Conservation (phyloP, 2,113 vertebrate species). For the Sorex araneus region DNA sequence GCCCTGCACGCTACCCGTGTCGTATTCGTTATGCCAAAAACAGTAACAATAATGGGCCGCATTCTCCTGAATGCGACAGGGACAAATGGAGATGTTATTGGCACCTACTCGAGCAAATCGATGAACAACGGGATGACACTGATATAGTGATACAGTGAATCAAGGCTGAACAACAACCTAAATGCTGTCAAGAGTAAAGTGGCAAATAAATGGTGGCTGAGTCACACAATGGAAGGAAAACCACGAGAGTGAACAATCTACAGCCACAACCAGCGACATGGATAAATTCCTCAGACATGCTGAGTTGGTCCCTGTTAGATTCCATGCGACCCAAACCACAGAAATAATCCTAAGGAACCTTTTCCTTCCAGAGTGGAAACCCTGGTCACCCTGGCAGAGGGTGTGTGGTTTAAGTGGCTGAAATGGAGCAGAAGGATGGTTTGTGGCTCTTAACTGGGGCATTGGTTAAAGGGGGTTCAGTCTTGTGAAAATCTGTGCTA, state of each 20-base stretch:
- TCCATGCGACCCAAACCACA: background rate
- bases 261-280: background rate
- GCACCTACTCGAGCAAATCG: too few species aligned
- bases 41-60: too few species aligned
- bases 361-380: background rate
- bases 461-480: background rate
- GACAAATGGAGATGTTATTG: too few species aligned
- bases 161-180: background rate
- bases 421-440: background rate
- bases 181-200: constrained; percentile 17
- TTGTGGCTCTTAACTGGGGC: background rate
- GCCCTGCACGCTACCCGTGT: too few species aligned
- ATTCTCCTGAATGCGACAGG: too few species aligned
- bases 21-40: too few species aligned
- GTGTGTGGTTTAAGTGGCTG: background rate
- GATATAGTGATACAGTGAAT: too few species aligned
- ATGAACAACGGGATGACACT: too few species aligned
- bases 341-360: background rate
- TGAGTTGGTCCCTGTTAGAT: background rate
- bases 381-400: background rate
- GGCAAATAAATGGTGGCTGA: background rate
- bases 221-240: background rate
- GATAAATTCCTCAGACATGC: background rate
- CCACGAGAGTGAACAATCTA: background rate
- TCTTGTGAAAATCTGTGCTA: background rate